Conservation (phyloP, 2,888 invertebrate genomes). For the Ethmia dodecea region DNA sequence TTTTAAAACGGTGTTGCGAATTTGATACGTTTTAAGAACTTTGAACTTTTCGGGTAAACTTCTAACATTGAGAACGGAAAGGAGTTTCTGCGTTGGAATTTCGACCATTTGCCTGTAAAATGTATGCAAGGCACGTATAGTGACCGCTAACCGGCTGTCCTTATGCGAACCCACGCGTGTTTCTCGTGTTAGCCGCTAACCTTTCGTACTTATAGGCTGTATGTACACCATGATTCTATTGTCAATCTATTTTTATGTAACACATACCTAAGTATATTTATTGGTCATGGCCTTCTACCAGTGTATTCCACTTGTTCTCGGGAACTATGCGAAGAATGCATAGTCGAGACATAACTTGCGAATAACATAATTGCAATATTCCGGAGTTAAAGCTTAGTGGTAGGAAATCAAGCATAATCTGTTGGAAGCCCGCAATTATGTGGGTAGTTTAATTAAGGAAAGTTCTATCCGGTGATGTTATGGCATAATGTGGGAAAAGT, state of each 20-base stretch:
- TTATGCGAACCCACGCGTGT: conserved; percentile 52
- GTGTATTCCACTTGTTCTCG: no score
- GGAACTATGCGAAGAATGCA: no score
- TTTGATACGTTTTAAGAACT: conserved; percentile 12
- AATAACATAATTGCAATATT: conserved; percentile 17
- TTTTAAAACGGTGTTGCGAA: conserved; percentile 19
- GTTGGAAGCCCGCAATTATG: conserved; percentile 17
- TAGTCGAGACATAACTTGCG: no score
- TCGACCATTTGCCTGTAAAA: conserved; percentile 33
- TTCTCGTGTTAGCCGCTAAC: conserved; percentile 27
- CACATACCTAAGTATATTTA: no score
- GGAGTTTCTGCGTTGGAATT: no score
- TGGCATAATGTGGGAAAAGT: conserved; percentile 13
- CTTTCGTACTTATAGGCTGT: conserved; percentile 8
- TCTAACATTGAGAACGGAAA: no score
- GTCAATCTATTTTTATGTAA: conserved; percentile 11
- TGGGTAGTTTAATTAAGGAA: conserved; percentile 14
- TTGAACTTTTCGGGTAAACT: conserved; percentile 1
- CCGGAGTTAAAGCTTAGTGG: conserved; percentile 13
- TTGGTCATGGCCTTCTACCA: no score
- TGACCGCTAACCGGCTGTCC: conserved; percentile 44
- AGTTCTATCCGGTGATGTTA: conserved; percentile 14
- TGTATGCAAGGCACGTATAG: conserved; percentile 44
- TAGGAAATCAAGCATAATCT: conserved; percentile 16
- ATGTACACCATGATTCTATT: background rate